A percentile compares a stretch with the other conserved stretches of the same genome.
Evolutionary conservation across 2,113 vertebrate species (phyloP).

Genomic region (Microcebus tavaratra): DNA sequence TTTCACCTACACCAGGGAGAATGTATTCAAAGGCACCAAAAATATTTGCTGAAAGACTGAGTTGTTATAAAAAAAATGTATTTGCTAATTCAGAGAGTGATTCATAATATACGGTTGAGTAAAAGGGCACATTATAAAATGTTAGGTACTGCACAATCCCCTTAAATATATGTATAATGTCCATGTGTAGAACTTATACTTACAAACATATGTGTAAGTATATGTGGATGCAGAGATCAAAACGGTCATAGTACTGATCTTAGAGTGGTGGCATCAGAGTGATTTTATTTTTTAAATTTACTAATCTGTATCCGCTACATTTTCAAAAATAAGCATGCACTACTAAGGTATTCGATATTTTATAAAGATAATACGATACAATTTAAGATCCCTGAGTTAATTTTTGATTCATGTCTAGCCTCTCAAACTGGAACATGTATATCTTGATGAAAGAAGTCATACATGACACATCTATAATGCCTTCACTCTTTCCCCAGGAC

Average conservation of each 20-base stretch:
- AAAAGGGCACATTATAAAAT: not conserved
- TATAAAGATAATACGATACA: not conserved
- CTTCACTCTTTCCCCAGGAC: no score
- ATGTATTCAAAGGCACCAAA: not conserved
- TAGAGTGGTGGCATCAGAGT: no score
- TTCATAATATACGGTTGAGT: not conserved
- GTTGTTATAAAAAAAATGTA: not conserved
- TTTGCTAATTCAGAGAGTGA: not conserved
- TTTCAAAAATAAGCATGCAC: not conserved
- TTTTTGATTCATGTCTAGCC: not conserved
- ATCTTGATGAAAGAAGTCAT: not conserved
- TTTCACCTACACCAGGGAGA: not conserved
- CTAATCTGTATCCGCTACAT: not conserved
- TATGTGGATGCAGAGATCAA: no score
- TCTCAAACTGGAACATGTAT: not conserved
- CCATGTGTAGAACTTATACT: not conserved
- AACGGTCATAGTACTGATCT: no score
- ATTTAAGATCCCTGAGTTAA: no score
- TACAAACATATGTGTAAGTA: no score
- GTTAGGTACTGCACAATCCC: not conserved
- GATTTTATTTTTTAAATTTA: not conserved
- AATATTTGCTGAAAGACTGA: not conserved
- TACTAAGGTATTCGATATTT: not conserved
- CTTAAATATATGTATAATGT: no score
- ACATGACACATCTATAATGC: not conserved